Evolutionary conservation across 2,113 vertebrate species (phyloP), one percentile per base, ranked within the genome.

Genomic region (Dromiciops gliroides): DNA sequence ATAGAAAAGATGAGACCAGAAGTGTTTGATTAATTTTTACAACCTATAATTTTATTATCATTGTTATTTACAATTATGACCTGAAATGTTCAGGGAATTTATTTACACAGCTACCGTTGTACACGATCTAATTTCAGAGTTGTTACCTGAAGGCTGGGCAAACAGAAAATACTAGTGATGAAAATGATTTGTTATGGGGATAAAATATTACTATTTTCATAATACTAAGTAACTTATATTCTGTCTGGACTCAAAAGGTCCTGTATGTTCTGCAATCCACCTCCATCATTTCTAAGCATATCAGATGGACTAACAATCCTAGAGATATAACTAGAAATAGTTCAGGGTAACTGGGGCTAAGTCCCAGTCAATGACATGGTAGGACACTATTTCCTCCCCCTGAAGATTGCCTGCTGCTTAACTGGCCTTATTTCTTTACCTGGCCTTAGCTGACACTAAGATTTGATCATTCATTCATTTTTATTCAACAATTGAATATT

Each of bases 21-120:
- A 44, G n/a, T 23, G 8, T 83, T 44, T 16, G 44, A 44, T 83
- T 83, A 83, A 6, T 83, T 83, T 44, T 19, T 83, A 44, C n/a
- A 83, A 83, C n/a, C 60, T 23, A 44, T 83, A 44, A 23, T 83
- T 83, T 83, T 83, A 44, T 83, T 83, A 14, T 67, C 31, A 83
- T 83, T 83, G 19, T 44, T 44, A 83, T 44, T 83, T 83, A 83
- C n/a, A 44, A 5, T 8, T 93, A 53, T 44, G 53, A 5, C 3
- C 4, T 93, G 25, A 10, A 28, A 48, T 50, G 25, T 50, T 94
- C 93, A 4, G 89, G 49, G 3, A 48, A 50, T 83, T 96, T 92
- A 93, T 90, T 96, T 95, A 48, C 48, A 92, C 93, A 47, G 19
- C 48, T 95, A 44, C 11, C 75, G 25, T 90, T 50, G 91, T 56